Base-by-base conservation (phyloP, 2,797 vertebrate genomes). In the Lophotriccus pileatus region DNA sequence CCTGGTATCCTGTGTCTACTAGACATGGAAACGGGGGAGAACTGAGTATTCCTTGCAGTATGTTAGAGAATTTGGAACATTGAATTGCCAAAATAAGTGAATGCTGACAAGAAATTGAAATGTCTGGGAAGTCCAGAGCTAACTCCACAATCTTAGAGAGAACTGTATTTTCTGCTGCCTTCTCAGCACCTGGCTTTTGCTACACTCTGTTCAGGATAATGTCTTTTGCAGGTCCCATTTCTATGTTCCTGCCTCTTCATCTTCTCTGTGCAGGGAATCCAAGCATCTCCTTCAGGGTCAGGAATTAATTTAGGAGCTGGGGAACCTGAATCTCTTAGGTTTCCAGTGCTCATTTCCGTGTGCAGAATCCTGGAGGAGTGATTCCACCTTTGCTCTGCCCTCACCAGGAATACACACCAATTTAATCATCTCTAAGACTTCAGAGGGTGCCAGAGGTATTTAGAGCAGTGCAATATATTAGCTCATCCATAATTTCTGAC, bases 1-100 rank as follows among this genome's bases (percentile, higher is more conserved):
- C 25, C 41, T 58, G 2, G 5, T 13, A 22, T 30, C 25, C 36
- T 34, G 3, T 24, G 12, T 22, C 23, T 75, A 24, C 12, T 64
- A 39, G 34, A 30, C 22, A 44, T 23, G 22, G 30, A 47, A 77
- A 69, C 0, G 0, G 2, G 2, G 27, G 6, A 18, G 9, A 68
- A 28, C 1, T 19, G 28, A 80, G 10, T 10, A 9, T 53, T 66
- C 23, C 24, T 47, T 68, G 34, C 2, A 56, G 18, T 32, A 16
- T 76, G 1, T 63, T 63, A 36, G 25, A 37, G 18, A 7, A 24
- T 37, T 69, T 64, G 17, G 22, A 18, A 30, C 16, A 36, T 1
- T 25, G 7, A 58, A 27, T 64, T 55, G 7, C 4, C 43, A 37
- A 74, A 84, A 64, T 27, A 44, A 44, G 2, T 77, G 36, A 63